phyloP scores from a whole-genome alignment of 2,113 vertebrate species.

The Petroica traversi region DNA sequence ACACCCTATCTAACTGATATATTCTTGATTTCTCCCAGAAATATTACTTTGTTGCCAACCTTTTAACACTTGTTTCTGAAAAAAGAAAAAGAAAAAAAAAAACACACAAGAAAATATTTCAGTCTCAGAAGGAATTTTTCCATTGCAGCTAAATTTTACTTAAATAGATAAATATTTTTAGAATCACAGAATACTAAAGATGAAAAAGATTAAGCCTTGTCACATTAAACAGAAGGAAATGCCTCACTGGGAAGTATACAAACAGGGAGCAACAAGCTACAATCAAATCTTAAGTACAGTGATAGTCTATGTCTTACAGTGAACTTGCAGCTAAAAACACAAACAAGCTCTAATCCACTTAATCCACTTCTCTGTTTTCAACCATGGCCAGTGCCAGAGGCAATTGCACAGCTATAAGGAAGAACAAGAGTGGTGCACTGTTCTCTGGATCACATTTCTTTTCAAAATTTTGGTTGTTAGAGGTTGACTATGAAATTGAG shows the following conservation, averaged over 20 bases:
- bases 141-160: not conserved
- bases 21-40: not conserved
- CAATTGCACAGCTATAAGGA: not conserved
- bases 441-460: not conserved
- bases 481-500: not conserved
- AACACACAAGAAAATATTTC: not conserved
- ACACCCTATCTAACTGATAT: not conserved
- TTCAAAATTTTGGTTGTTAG: not conserved
- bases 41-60: not conserved
- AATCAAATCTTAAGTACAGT: not conserved
- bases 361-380: not conserved
- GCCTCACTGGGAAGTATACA: not conserved
- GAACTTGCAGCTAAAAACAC: not conserved
- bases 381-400: fast-evolving
- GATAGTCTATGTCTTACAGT: not conserved
- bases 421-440: not conserved
- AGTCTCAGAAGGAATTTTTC: not conserved
- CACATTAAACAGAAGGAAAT: not conserved
- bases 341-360: not conserved
- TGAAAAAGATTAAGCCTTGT: not conserved
- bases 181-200: not conserved
- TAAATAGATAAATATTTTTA: not conserved
- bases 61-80: not conserved
- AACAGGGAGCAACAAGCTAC: not conserved
- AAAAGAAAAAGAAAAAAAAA: not conserved